Evolutionary conservation across 2,888 invertebrate species (phyloP).

Genomic region (Crossocerus cetratus): DNA sequence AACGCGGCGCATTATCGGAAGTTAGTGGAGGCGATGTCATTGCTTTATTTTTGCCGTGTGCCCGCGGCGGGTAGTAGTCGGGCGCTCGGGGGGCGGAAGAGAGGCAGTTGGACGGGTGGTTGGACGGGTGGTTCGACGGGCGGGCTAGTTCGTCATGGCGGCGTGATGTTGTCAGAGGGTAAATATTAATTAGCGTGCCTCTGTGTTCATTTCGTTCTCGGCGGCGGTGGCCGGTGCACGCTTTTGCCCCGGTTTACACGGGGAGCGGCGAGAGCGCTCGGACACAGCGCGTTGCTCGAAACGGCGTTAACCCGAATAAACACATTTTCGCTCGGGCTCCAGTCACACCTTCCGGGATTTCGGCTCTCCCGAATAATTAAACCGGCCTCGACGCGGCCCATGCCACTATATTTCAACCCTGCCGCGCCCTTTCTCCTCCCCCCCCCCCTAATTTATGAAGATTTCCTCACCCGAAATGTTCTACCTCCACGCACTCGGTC

Average conservation of each 20-base stretch:
- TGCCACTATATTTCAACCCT: slow-evolving; percentile 27
- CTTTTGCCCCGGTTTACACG: slow-evolving; percentile 50
- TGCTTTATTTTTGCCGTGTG: no score
- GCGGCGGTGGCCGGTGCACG: slow-evolving; percentile 23
- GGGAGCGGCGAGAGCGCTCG: neutral
- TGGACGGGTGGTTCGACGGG: neutral
- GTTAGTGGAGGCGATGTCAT: no score
- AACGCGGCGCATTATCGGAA: no score
- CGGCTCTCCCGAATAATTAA: slow-evolving; percentile 55
- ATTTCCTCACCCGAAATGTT: neutral
- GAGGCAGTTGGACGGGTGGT: neutral
- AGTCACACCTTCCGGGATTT: slow-evolving; percentile 61
- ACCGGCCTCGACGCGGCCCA: slow-evolving; percentile 33
- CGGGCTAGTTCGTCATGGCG: slow-evolving; percentile 58
- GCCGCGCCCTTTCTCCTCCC: slow-evolving; percentile 14
- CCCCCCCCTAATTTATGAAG: neutral
- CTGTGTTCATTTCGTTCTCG: slow-evolving; percentile 71
- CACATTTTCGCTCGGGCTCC: slow-evolving; percentile 56
- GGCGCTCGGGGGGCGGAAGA: no score
- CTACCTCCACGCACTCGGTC: no score
- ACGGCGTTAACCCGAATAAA: slow-evolving; percentile 58
- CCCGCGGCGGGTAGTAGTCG: no score
- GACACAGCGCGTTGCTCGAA: slow-evolving; percentile 25
- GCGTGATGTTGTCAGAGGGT: slow-evolving; percentile 72
- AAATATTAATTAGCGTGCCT: slow-evolving; percentile 76